A percentile compares a stretch with the other conserved stretches of the same genome.
Conservation (phyloP, 2,113 vertebrate species). For the Ranitomeya imitator region DNA sequence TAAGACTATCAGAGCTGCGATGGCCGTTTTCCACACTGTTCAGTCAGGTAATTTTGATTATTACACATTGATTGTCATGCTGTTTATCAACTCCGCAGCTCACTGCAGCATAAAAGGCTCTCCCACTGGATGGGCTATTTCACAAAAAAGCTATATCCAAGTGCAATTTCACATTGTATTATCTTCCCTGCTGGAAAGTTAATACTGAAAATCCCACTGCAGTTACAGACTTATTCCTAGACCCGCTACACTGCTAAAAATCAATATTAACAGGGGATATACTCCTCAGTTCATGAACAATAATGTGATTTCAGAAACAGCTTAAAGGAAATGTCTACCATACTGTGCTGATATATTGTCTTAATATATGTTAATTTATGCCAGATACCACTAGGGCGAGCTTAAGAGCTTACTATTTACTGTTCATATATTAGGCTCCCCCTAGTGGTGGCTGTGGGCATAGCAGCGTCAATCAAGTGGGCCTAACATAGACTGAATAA, state of each 20-base stretch:
- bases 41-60: slow-evolving; percentile 57
- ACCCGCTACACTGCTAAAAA: neutral
- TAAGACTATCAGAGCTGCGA: slow-evolving; percentile 56
- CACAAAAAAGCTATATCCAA: neutral
- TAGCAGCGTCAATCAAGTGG: too few species aligned
- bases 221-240: slow-evolving; percentile 23
- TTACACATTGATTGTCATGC: slow-evolving; percentile 47
- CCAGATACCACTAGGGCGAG: too few species aligned
- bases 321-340: neutral
- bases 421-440: too few species aligned
- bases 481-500: too few species aligned
- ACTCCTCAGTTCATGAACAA: neutral
- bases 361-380: too few species aligned
- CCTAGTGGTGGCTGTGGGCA: too few species aligned
- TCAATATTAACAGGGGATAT: slow-evolving; percentile 13
- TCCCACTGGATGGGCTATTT: slow-evolving; percentile 33
- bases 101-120: slow-evolving; percentile 47
- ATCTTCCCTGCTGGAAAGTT: slow-evolving; percentile 37
- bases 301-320: neutral
- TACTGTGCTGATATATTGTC: neutral
- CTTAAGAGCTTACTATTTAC: too few species aligned
- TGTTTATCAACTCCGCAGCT: slow-evolving; percentile 30
- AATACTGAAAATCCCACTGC: neutral
- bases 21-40: slow-evolving; percentile 43
- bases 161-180: slow-evolving; percentile 44